Evolutionary conservation across 2,113 vertebrate species (phyloP).

Genomic region (Bombycilla garrulus): DNA sequence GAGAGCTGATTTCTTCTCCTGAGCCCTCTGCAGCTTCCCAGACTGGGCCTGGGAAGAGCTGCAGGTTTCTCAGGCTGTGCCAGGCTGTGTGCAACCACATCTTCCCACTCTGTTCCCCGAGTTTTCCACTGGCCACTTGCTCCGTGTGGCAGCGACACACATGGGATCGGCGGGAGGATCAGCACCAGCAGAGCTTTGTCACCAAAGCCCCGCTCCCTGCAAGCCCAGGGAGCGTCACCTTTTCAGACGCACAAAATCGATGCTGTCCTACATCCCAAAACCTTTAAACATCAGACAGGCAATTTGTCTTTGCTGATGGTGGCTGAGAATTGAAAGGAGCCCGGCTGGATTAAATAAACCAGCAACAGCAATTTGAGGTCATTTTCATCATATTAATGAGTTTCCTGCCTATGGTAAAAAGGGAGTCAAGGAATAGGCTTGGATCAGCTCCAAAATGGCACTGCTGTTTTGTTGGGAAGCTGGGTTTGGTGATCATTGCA

Average conservation of each 20-base stretch:
- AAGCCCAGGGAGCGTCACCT: neutral
- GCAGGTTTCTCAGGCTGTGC: too few relatives aligned
- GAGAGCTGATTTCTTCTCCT: too few relatives aligned
- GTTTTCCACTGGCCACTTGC: neutral
- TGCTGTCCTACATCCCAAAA: neutral
- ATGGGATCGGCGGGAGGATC: rapidly evolving
- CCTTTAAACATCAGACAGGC: slow-evolving; percentile 18
- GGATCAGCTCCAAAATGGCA: neutral
- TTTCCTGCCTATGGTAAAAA: neutral
- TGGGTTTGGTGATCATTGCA: rapidly evolving
- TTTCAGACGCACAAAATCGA: neutral
- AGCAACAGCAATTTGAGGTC: neutral
- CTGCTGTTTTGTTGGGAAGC: neutral
- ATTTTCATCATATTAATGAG: neutral
- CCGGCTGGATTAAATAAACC: slow-evolving; percentile 19
- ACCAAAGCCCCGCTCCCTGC: neutral
- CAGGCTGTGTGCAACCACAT: too few relatives aligned
- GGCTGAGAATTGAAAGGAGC: neutral
- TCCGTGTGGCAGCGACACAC: rapidly evolving
- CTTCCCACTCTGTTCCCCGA: neutral
- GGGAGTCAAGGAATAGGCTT: neutral
- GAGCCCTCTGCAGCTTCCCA: too few relatives aligned
- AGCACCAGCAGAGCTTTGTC: neutral
- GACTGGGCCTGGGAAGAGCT: too few relatives aligned
- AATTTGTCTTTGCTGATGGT: slow-evolving; percentile 46